Evolutionary conservation across 2,113 vertebrate species (phyloP).

Genomic region (Lagenorhynchus albirostris): DNA sequence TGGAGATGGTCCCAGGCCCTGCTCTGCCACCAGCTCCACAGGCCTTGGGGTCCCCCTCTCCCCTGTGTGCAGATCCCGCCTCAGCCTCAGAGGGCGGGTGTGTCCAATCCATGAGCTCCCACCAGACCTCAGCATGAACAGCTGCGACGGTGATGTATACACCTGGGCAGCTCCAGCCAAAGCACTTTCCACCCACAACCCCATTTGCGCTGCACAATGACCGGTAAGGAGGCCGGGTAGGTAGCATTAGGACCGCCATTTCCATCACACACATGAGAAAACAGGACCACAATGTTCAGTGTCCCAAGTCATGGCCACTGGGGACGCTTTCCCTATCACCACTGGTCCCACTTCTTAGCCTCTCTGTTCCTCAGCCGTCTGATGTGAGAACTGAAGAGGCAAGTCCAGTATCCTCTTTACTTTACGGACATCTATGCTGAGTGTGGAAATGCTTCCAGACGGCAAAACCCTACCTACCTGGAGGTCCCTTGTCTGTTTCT

Average conservation of each 20-base stretch:
- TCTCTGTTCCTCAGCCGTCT: not conserved
- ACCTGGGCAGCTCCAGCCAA: not conserved
- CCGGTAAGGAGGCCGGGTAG: not conserved
- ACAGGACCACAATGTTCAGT: not conserved
- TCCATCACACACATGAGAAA: not conserved
- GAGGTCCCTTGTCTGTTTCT: not conserved
- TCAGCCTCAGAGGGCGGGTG: not conserved
- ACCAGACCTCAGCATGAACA: not conserved
- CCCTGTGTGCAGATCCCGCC: not conserved
- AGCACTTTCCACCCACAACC: not conserved
- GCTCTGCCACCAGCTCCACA: not conserved
- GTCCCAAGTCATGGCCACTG: not conserved
- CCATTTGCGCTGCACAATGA: fast-evolving
- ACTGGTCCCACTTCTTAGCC: not conserved
- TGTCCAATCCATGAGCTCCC: not conserved
- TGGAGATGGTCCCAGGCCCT: not conserved
- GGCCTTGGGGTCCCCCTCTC: not conserved
- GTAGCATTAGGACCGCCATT: not conserved
- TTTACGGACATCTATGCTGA: fast-evolving
- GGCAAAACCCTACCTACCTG: not conserved
- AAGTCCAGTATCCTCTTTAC: not conserved
- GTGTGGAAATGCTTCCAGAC: not conserved
- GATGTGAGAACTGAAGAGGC: not conserved
- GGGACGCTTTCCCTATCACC: not conserved
- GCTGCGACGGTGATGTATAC: fast-evolving